Base-by-base conservation (phyloP, 2,888 invertebrate species). In the Busseola fusca region DNA sequence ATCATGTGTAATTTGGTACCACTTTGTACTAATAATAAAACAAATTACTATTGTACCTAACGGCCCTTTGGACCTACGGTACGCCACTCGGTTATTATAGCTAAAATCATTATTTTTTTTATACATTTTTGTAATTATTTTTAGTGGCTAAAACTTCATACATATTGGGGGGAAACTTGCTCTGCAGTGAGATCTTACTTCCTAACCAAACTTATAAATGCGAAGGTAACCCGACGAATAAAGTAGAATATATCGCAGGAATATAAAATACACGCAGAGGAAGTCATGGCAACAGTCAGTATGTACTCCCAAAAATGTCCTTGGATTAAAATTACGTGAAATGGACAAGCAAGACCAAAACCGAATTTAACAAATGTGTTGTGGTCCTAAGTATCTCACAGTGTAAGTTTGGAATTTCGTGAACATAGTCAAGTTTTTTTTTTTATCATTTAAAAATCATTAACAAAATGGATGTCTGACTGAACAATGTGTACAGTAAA, bases 1-100 rank as follows among this genome's bases (percentile, higher is more conserved):
- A 95, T 94, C 94, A 94, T 93, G 88, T 92, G 91, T 94, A 94
- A 95, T 95, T 95, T 95, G 83, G 90, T 87, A 91, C 94, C 94
- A 94, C 91, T 92, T 88, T 91, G 91, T 91, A 94, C 93, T 93
- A 94, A 94, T 94, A 94, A 92, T 92, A 91, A 93, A 93, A 94
- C 89, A 94, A 94, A 94, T 94, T 93, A 92, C 89, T 86, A 82
- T 82, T 76, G 88, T 86, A 45, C 45, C 45, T 45, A 81, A 74
- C 69, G 67, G 66, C 81, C 78, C 81, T 76, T 57, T 64, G 74
- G 66, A 73, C 79, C 60, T 70, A 59, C 48, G 66, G 72, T 70
- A 66, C 50, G 45, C 71, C 69, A 74, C 70, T 83, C 70, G 64
- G 54, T 78, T 73, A 72, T 67, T 42, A 42, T 48, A 48, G 21